Evolutionary conservation across 2,888 invertebrate genomes (phyloP), one percentile per base, ranked within the genome.

Genomic region (Marronus borbonicus): DNA sequence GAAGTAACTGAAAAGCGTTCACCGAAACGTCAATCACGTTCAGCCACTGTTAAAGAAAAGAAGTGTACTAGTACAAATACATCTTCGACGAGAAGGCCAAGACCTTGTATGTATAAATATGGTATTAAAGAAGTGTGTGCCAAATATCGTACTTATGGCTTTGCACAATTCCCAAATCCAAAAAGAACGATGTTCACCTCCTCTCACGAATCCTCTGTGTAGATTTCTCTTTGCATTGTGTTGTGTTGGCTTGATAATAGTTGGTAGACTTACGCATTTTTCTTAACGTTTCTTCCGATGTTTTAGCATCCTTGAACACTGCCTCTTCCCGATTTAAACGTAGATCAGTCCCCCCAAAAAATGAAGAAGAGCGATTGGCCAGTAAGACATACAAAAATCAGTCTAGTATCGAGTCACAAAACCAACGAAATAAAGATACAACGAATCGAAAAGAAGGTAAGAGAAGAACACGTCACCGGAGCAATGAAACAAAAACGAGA

Each of bases 271-370:
- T 70, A 69, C 74, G 77, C 79, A 66, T 77, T 75, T 72, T 81
- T 81, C 78, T 76, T 80, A 80, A 79, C 70, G 68, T 75, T 81
- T 81, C 84, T 88, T 87, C 86, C 88, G 88, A 89, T 90, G 89
- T 92, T 93, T 90, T 93, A 93, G 93, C 93, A 89, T 93, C 92
- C 92, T 91, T 93, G 90, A 92, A 92, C 91, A 93, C 93, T 91
- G 92, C 91, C 90, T 92, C 92, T 90, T 92, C 92, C 92, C 92
- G 92, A 90, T 91, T 91, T 89, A 92, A 92, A 91, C 90, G 91
- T 91, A 92, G 90, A 89, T 90, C 91, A 89, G 89, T 90, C 87
- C 89, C 91, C 88, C 89, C 89, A 89, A 89, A 89, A 88, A 86
- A 83, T 81, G 88, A 89, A 86, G 89, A 88, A 82, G 87, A 88